Evolutionary conservation across 2,888 invertebrate genomes (phyloP).

Genomic region (Coleophora flavipennella): DNA sequence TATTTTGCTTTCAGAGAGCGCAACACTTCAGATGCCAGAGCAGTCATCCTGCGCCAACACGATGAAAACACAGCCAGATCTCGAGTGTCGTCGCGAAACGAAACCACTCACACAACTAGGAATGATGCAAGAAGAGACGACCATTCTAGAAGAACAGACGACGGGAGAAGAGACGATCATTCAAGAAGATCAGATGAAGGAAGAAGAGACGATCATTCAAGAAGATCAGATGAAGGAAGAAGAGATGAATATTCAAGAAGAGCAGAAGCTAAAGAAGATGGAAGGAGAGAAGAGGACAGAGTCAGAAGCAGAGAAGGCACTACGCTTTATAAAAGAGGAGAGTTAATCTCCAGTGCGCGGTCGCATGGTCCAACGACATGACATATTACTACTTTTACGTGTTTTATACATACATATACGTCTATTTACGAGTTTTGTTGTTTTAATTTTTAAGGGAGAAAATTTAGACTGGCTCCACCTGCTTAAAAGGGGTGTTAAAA

Average conservation of each 20-base stretch:
- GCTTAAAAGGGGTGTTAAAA: no score
- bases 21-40: conserved; percentile 60
- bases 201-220: conserved; percentile 10
- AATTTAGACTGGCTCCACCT: no score
- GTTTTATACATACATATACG: conserved; percentile 66
- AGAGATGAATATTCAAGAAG: conserved; percentile 1
- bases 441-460: conserved; percentile 5
- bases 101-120: conserved; percentile 12
- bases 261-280: conserved; percentile 12
- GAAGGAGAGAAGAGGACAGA: conserved; percentile 30
- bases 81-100: conserved; percentile 33
- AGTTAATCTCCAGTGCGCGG: conserved; percentile 85
- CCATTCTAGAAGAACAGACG: conserved; percentile 54
- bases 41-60: conserved; percentile 47
- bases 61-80: conserved; percentile 72
- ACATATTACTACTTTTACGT: conserved; percentile 39
- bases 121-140: conserved; percentile 25
- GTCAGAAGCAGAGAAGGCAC: conserved; percentile 31
- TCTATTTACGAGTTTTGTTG: conserved; percentile 52
- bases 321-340: conserved; percentile 83
- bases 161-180: conserved; percentile 32
- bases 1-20: conserved; percentile 49
- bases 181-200: conserved; percentile 40
- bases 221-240: neutral
- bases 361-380: conserved; percentile 42